Evolutionary conservation across 2,113 vertebrate species (phyloP), one percentile per base, ranked within the genome.

Genomic region (Alligator mississippiensis): DNA sequence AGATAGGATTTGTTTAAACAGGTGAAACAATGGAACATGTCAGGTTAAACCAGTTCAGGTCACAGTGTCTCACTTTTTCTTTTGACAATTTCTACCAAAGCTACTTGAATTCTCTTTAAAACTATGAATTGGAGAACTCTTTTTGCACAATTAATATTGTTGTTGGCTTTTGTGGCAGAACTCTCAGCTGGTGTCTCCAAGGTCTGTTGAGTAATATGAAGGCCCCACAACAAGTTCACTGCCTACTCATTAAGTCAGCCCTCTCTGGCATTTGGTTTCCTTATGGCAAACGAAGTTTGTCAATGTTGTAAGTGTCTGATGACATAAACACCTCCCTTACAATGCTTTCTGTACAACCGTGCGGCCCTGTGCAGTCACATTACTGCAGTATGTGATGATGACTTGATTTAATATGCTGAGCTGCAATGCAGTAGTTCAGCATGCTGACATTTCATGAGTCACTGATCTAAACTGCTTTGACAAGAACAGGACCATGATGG

Each of bases 1-100:
- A 77, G 5, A n/a, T 27, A 84, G 16, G 27, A 63, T 82, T 90
- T 87, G 63, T 94, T 95, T 96, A 80, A 92, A 87, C 55, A 91
- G 82, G 60, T 30, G 85, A 63, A 93, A 95, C 89, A 96, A 92
- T 82, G 57, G 24, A 76, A 72, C 0, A 0, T 17, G 16, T 83
- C 82, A 54, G 59, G 62, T 96, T 90, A 90, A 87, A 88, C 21
- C 27, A 82, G 77, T 54, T 96, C 57, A 87, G 84, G 92, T 78
- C 81, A 84, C 85, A 74, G 4, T 74, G 38, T 28, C 57, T 80
- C 57, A 14, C 28, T 88, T 86, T 78, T 34, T 84, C 34, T 61
- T 90, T 93, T 88, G 78, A 84, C 21, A 90, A 68, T 28, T 60
- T 16, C 28, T 79, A 63, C n/a, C 81, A 3, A 12, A 7, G 4